phyloP scores from a whole-genome alignment of 92 coral and sea anemone genomes.

The Bergia puertoricense region DNA sequence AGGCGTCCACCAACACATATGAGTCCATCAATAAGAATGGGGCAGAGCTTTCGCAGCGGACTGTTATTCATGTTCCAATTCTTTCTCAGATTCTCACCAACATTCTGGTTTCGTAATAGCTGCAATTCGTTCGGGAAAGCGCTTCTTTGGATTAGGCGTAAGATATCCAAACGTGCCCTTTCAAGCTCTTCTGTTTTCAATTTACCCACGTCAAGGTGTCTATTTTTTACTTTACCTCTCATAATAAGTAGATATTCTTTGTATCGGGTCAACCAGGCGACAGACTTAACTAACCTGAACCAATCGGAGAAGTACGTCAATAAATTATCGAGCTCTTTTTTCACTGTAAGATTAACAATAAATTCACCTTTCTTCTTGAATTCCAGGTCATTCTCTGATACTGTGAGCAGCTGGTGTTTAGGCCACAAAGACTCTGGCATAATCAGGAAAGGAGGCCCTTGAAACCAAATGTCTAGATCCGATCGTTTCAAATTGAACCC shows the following conservation, averaged over 20 bases:
- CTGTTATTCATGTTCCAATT: no score
- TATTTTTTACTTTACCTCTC: background rate
- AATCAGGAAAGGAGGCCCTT: background rate
- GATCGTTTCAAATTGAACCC: background rate
- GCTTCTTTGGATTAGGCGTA: background rate
- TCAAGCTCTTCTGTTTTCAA: background rate
- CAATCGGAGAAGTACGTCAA: slow-evolving; percentile 15
- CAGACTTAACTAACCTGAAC: slow-evolving; percentile 14
- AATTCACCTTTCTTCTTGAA: background rate
- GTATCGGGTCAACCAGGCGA: slow-evolving; percentile 37
- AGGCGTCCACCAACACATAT: slow-evolving; percentile 36
- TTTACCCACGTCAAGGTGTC: background rate
- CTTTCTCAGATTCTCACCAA: no score
- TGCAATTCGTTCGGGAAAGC: background rate
- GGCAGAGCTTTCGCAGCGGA: background rate
- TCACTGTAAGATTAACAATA: no score
- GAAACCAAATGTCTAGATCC: background rate
- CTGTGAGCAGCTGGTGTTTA: no score
- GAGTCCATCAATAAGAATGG: slow-evolving; percentile 28
- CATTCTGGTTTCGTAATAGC: background rate
- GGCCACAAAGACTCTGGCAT: background rate
- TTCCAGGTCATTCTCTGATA: background rate
- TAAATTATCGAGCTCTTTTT: background rate
- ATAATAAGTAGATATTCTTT: background rate
- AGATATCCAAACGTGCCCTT: background rate